Base-by-base conservation (phyloP, 2,797 vertebrate species). In the Acanthopagrus latus region DNA sequence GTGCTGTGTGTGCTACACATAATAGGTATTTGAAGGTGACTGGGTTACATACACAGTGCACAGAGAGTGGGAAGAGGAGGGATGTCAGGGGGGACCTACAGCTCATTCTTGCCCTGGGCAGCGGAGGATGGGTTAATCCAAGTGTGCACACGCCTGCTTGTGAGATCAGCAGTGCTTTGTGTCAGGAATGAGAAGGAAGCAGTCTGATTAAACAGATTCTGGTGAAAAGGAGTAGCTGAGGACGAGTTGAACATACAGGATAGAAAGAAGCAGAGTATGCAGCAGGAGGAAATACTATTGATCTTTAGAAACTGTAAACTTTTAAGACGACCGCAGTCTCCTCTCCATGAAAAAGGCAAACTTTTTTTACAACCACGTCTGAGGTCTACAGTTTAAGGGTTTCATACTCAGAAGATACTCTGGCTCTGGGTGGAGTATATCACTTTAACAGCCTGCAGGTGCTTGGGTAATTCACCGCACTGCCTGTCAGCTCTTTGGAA, bases 371-470 rank as follows among this genome's bases (percentile, higher is more conserved):
- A 66, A 55, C 56, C 29, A 64, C 38, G 25, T 74, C 29, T 67
- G 17, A 55, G 25, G 44, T 65, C 57, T 41, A 46, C n/a, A 43
- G 66, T 64, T 64, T 23, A 62, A 33, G 58, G 54, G 38, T 51
- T 78, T 64, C 56, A 71, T 17, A 8, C 55, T 66, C 18, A 50
- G 69, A 80, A 77, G 21, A 75, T 17, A n/a, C 29, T 58, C 17
- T 48, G 64, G n/a, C 38, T 66, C 72, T 48, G n/a, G 65, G 60
- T 48, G 43, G 64, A 74, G 71, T 79, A 68, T 74, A 82, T 85
- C 74, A 70, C 63, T 69, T 79, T 74, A 84, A 66, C 51, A 88
- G 80, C 41, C 80, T 72, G 62, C 86, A 90, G 84, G 83, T 89
- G 78, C 43, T 73, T 3, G 10, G 60, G 48, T 67, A 80, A 79